Percentiles rank a stretch among this genome's conserved stretches.
Conservation (phyloP, 2,888 invertebrate genomes). For the Cylindroiulus punctatus region DNA sequence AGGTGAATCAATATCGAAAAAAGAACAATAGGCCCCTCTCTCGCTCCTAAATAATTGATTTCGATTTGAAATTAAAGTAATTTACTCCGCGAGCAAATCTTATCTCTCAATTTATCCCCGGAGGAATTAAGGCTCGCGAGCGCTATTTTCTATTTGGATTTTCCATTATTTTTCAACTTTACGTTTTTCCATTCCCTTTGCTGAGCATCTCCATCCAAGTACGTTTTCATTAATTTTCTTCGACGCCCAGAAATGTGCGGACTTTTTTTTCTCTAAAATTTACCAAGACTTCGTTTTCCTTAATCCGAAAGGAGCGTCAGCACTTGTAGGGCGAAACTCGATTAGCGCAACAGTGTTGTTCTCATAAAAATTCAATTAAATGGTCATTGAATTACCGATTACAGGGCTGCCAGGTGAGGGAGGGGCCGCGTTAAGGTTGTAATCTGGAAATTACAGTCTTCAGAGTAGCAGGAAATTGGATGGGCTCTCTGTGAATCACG, state of each 20-base stretch:
- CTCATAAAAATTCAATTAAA: constrained; percentile 31
- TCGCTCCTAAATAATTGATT: constrained; percentile 29
- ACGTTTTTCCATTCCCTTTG: not conserved
- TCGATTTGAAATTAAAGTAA: constrained; percentile 35
- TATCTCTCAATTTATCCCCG: constrained; percentile 1
- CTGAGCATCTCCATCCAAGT: not conserved
- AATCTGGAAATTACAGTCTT: constrained; percentile 7
- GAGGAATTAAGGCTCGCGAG: not conserved
- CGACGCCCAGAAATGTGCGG: not conserved
- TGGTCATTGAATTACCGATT: not conserved
- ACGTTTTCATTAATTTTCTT: constrained; percentile 1
- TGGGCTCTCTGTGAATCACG: not conserved
- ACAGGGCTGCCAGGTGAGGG: not conserved
- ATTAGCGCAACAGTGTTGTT: not conserved
- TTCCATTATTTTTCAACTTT: constrained; percentile 24
- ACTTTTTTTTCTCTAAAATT: not conserved
- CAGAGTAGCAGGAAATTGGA: not conserved
- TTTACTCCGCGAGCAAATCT: constrained; percentile 23
- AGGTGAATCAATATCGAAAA: not conserved
- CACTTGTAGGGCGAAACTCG: constrained; percentile 6
- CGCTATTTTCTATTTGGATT: not conserved
- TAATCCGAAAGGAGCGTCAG: not conserved
- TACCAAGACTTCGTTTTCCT: not conserved
- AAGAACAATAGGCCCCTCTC: not conserved
- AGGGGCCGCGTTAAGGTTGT: not conserved